A percentile compares a stretch with the other conserved stretches of the same genome.
These are phyloP conservation scores for Drosophila mettleri DNA, from an alignment of 2,888 invertebrate species.

Conservation along the genomic window DNA sequence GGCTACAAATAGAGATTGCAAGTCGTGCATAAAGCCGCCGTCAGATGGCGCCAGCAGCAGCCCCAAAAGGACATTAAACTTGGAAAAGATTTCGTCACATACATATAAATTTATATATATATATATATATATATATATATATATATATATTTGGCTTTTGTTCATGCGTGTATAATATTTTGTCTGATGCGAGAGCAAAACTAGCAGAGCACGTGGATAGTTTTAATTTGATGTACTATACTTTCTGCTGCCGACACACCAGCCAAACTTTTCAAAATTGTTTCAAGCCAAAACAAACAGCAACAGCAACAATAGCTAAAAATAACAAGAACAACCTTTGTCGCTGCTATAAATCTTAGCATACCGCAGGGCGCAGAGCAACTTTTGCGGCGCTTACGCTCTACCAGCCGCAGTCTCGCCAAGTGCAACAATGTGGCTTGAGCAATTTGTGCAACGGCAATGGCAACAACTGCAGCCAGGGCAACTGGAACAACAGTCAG, in stretches of 20 bases:
- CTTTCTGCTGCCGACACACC: conserved; percentile 61
- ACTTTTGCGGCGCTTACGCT: conserved; percentile 59
- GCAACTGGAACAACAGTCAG: conserved; percentile 46
- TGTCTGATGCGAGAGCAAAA: conserved; percentile 42
- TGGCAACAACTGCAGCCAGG: conserved; percentile 36
- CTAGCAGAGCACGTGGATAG: conserved; percentile 71
- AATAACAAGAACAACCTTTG: conserved; percentile 50
- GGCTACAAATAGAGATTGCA: conserved; percentile 41
- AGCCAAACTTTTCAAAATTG: conserved; percentile 71
- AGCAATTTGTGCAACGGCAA: conserved; percentile 71
- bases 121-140: conserved; percentile 9
- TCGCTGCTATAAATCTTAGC: conserved; percentile 75
- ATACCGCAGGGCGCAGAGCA: conserved; percentile 71
- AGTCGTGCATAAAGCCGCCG: conserved; percentile 25
- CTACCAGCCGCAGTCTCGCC: conserved; percentile 19
- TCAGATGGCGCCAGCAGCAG: conserved; percentile 38
- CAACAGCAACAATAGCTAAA: conserved; percentile 16
- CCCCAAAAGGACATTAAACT: conserved; percentile 24
- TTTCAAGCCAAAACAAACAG: conserved; percentile 61
- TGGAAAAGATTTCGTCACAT: conserved; percentile 33
- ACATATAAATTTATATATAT: conserved; percentile 2
- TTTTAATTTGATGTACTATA: conserved; percentile 75
- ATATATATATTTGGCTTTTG: not conserved
- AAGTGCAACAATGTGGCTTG: conserved; percentile 72
- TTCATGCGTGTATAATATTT: conserved; percentile 8